Percentiles rank a stretch among this genome's conserved stretches.
phyloP scores from a whole-genome alignment of 92 coral and sea anemone genomes.

The Metridium senile region DNA sequence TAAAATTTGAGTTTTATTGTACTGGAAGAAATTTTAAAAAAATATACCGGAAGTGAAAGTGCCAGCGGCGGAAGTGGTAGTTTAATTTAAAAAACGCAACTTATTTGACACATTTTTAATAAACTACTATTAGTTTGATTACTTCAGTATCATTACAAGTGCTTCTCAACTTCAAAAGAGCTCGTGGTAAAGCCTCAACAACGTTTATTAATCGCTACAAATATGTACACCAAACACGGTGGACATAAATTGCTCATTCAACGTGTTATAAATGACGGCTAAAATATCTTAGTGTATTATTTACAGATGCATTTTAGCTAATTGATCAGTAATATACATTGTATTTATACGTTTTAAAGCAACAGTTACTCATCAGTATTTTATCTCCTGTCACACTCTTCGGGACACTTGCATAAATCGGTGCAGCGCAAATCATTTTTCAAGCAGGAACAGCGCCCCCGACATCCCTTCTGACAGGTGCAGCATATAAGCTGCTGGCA shows the following conservation, averaged over 20 bases:
- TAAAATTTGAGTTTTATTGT: not conserved
- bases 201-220: too few relatives aligned
- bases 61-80: not conserved
- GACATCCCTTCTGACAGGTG: slow-evolving; percentile 51
- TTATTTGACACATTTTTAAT: too few relatives aligned
- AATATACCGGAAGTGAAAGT: not conserved
- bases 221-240: too few relatives aligned
- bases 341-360: too few relatives aligned
- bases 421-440: slow-evolving; percentile 39
- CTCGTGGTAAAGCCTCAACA: too few relatives aligned
- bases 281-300: not conserved
- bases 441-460: slow-evolving; percentile 45
- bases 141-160: not conserved
- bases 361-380: too few relatives aligned
- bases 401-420: slow-evolving; percentile 29
- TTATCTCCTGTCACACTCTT: slow-evolving; percentile 24
- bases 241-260: too few relatives aligned
- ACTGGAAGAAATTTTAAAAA: not conserved
- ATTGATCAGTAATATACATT: not conserved
- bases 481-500: slow-evolving; percentile 52
- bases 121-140: not conserved
- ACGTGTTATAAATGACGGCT: not conserved
- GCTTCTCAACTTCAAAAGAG: too few relatives aligned
- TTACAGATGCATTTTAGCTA: not conserved
- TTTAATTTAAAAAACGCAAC: not conserved